Base-by-base conservation (phyloP, 2,797 vertebrate species). In the Crax fasciolata region DNA sequence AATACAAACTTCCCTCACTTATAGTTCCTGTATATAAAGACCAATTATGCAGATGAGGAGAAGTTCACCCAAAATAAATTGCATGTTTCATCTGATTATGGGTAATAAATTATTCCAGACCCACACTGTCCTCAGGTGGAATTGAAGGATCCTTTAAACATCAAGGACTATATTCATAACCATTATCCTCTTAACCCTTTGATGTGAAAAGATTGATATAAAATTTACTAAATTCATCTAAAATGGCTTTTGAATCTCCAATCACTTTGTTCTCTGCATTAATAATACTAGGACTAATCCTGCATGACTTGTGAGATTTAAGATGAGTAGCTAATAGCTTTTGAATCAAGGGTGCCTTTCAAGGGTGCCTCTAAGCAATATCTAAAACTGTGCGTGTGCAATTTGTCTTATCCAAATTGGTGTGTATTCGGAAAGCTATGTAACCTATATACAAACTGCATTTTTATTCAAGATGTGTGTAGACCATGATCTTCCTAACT, bases 161-260 rank as follows among this genome's bases (percentile, higher is more conserved):
- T 96, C 95, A 94, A 96, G 95, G 95, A 96, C 93, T 93, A 92
- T 96, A 90, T 96, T 97, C 96, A 96, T 96, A 93, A 87, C 95
- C 87, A 96, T 97, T 97, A 97, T 97, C 96, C 92, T 96, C 96
- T 97, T 97, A 97, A 97, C 97, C 96, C 95, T 97, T 97, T 97
- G 96, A 96, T 97, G 96, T 97, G 96, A 96, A 95, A 95, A 94
- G 96, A 96, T 95, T 96, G 89, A 90, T 97, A 93, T 95, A 96
- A 94, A 95, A 96, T 96, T 94, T 96, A 96, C 93, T 97, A 97
- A 97, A 97, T 96, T 97, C 90, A 97, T 97, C 95, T 97, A 96
- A 97, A 97, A 96, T 90, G 94, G 87, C 85, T 97, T 96, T 91
- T 96, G 96, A 96, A 93, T 95, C 93, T 96, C 76, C 86, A 94